A percentile compares a stretch with the other conserved stretches of the same genome.
These are phyloP conservation scores for Hemaris fuciformis DNA, from an alignment of 2,888 invertebrate species.

Conservation along the genomic window DNA sequence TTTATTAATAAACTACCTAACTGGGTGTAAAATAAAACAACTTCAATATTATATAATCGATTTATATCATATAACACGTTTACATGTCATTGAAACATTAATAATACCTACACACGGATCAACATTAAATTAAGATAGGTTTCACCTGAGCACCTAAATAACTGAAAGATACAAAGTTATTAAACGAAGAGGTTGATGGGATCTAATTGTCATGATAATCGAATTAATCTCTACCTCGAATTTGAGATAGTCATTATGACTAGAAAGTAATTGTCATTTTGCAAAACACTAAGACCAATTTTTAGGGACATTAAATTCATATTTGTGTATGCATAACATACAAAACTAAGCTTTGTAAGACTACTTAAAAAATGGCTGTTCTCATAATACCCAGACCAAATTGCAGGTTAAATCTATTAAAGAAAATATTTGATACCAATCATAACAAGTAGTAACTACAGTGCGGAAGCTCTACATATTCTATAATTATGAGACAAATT, in stretches of 20 bases:
- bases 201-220: slow-evolving; percentile 32
- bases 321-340: not conserved
- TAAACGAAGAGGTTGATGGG: slow-evolving; percentile 8
- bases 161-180: slow-evolving; percentile 22
- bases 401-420: too few relatives aligned
- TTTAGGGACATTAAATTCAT: not conserved
- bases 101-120: slow-evolving; percentile 53
- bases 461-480: too few relatives aligned
- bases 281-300: slow-evolving; percentile 3
- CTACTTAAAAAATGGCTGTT: not conserved
- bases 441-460: too few relatives aligned
- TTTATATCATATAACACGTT: slow-evolving; percentile 49
- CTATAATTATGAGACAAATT: not conserved
- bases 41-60: slow-evolving; percentile 33
- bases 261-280: slow-evolving; percentile 28
- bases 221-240: slow-evolving; percentile 21
- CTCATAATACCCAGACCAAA: not conserved
- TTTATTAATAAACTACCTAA: slow-evolving; percentile 33
- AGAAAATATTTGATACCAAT: too few relatives aligned
- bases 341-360: not conserved
- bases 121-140: slow-evolving; percentile 49
- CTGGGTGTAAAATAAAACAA: not conserved
- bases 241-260: slow-evolving; percentile 34
- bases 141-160: slow-evolving; percentile 37
- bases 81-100: slow-evolving; percentile 50